Percentiles rank a stretch among this genome's conserved stretches.
Conservation (phyloP, 2,888 invertebrate genomes). For the Flexamia atlantica region DNA sequence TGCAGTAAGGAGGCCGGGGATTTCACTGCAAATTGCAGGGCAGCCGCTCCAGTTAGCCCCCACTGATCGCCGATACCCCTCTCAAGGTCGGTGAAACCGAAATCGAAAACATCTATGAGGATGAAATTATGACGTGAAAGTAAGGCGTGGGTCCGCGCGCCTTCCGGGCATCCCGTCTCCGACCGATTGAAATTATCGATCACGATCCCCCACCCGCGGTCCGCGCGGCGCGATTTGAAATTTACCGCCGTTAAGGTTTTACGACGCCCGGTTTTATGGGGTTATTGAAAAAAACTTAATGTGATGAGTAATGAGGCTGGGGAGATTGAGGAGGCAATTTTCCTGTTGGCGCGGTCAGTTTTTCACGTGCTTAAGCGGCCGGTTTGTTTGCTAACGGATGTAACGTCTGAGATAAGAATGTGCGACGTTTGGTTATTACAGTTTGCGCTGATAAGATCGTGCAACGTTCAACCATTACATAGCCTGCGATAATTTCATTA, state of each 20-base stretch:
- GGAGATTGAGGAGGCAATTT: neutral
- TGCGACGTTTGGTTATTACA: too few species aligned
- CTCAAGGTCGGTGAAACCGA: conserved; percentile 51
- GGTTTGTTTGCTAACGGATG: too few species aligned
- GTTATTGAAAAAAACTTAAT: conserved; percentile 35
- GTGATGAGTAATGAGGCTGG: conserved; percentile 1
- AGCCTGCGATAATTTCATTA: too few species aligned
- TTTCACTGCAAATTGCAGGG: conserved; percentile 54
- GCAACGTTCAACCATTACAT: too few species aligned
- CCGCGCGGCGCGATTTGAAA: neutral
- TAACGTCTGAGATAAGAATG: too few species aligned
- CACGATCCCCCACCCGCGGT: neutral
- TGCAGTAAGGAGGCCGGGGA: conserved; percentile 47
- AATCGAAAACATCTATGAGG: conserved; percentile 43
- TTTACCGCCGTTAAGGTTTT: conserved; percentile 42
- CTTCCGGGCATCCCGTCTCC: conserved; percentile 39
- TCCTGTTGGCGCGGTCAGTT: neutral
- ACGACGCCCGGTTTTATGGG: neutral
- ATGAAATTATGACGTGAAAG: conserved; percentile 47
- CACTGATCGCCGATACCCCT: conserved; percentile 19
- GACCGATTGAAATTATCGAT: conserved; percentile 30
- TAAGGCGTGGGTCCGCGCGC: conserved; percentile 53
- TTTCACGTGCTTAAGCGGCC: too few species aligned
- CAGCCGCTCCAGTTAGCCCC: conserved; percentile 53
- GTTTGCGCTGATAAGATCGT: too few species aligned